Percentiles rank a stretch among this genome's conserved stretches.
These are phyloP conservation scores for Parotocinclus haroldoi DNA, from an alignment of 2,797 vertebrate genomes.

Conservation along the genomic window DNA sequence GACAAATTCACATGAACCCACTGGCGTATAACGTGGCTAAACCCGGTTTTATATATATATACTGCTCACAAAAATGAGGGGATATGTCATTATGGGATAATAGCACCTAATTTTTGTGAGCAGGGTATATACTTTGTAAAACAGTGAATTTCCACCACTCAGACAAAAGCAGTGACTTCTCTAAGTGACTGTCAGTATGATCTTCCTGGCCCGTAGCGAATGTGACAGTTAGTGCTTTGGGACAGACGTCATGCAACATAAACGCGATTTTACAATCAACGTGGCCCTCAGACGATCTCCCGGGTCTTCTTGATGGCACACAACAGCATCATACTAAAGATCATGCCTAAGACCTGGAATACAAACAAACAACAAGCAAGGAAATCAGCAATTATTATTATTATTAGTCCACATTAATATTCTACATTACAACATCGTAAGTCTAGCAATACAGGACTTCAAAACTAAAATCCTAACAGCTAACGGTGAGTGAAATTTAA, in stretches of 20 bases:
- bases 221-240: conserved; percentile 57
- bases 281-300: conserved; percentile 83
- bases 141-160: conserved; percentile 42
- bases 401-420: too few relatives aligned
- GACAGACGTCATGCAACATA: conserved; percentile 75
- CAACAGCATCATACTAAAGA: conserved; percentile 95
- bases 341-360: conserved; percentile 91
- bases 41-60: too few relatives aligned
- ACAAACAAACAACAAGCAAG: neutral
- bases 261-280: conserved; percentile 40
- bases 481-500: too few relatives aligned
- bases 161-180: conserved; percentile 39
- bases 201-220: conserved; percentile 62
- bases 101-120: too few relatives aligned
- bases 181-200: conserved; percentile 48
- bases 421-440: too few relatives aligned
- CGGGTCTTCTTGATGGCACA: conserved; percentile 91
- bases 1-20: too few relatives aligned
- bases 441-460: too few relatives aligned
- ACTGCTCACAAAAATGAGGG: too few relatives aligned
- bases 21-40: too few relatives aligned
- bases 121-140: conserved; percentile 35
- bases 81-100: too few relatives aligned
- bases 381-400: too few relatives aligned
- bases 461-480: too few relatives aligned